Conservation (phyloP, 30 jellyfish, hydroid and myxozoan species). For the Pseudorhiza aurosa region DNA sequence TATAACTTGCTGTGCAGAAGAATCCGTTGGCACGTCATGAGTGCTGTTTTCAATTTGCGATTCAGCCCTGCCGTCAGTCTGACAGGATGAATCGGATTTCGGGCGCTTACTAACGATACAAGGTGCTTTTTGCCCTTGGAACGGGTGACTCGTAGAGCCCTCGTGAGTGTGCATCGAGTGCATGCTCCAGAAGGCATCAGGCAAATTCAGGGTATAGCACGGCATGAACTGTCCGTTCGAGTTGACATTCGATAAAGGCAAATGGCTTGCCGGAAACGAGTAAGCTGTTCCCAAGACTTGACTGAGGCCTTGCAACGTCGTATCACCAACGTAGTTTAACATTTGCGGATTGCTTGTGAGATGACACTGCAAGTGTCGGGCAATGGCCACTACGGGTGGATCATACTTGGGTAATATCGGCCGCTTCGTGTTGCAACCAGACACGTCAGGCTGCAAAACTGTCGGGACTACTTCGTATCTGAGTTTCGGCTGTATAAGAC, state of each 20-base stretch:
- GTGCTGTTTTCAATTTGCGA: no score
- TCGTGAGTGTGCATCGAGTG: slow-evolving; percentile 17
- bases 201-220: slow-evolving; percentile 51
- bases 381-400: slow-evolving; percentile 34
- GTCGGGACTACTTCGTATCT: slow-evolving; percentile 45
- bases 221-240: slow-evolving; percentile 8
- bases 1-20: no score
- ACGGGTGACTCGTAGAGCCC: slow-evolving; percentile 8
- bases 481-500: slow-evolving; percentile 44
- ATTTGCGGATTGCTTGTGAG: slow-evolving; percentile 49
- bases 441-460: slow-evolving; percentile 37
- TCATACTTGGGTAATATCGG: slow-evolving; percentile 45
- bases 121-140: slow-evolving; percentile 31
- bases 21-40: no score
- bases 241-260: not conserved
- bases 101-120: slow-evolving; percentile 13
- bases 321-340: slow-evolving; percentile 51
- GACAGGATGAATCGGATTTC: slow-evolving; percentile 20
- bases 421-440: slow-evolving; percentile 19
- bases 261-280: slow-evolving; percentile 16
- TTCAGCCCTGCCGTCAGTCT: slow-evolving; percentile 18
- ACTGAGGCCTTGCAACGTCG: slow-evolving; percentile 50
- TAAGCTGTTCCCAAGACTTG: slow-evolving; percentile 24
- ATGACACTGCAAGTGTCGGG: slow-evolving; percentile 54
- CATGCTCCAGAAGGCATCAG: slow-evolving; percentile 47